Percentiles rank a stretch among this genome's conserved stretches.
These are phyloP conservation scores for Lepidurus couesii DNA, from an alignment of 1,140 invertebrate species.

Conservation along the genomic window DNA sequence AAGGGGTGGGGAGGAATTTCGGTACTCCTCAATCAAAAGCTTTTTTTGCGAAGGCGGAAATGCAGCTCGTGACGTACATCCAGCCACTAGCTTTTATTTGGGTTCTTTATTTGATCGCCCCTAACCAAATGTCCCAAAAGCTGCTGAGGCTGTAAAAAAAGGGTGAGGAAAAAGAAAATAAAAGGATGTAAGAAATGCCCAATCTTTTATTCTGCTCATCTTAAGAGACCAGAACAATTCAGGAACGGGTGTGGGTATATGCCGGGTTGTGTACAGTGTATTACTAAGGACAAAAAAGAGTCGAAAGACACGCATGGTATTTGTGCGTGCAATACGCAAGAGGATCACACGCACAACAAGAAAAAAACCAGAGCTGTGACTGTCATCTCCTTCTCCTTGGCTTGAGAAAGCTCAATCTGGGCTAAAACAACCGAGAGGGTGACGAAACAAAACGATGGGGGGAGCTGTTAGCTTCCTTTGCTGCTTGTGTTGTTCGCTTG, in stretches of 20 bases:
- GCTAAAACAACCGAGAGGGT: background rate
- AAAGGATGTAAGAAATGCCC: too few relatives aligned
- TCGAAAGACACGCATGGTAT: background rate
- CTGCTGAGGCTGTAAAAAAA: too few relatives aligned
- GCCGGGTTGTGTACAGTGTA: background rate
- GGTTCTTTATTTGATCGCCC: too few relatives aligned
- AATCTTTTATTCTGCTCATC: too few relatives aligned
- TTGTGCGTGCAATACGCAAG: conserved; percentile 7
- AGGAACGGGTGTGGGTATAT: background rate
- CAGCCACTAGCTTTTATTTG: too few relatives aligned
- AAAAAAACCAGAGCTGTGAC: background rate
- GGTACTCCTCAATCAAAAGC: too few relatives aligned
- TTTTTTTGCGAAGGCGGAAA: too few relatives aligned
- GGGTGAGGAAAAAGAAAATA: too few relatives aligned
- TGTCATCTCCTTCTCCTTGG: background rate
- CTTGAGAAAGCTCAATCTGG: conserved; percentile 3
- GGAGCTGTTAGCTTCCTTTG: background rate
- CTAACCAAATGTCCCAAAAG: too few relatives aligned
- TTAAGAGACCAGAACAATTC: background rate
- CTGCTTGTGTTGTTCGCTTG: too few relatives aligned
- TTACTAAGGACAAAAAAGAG: background rate
- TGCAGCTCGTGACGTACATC: too few relatives aligned
- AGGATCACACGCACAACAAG: background rate
- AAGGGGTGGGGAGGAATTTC: too few relatives aligned
- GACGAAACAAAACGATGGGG: background rate